Base-by-base conservation (phyloP, 1,140 invertebrate genomes). In the Oppia nitens region DNA sequence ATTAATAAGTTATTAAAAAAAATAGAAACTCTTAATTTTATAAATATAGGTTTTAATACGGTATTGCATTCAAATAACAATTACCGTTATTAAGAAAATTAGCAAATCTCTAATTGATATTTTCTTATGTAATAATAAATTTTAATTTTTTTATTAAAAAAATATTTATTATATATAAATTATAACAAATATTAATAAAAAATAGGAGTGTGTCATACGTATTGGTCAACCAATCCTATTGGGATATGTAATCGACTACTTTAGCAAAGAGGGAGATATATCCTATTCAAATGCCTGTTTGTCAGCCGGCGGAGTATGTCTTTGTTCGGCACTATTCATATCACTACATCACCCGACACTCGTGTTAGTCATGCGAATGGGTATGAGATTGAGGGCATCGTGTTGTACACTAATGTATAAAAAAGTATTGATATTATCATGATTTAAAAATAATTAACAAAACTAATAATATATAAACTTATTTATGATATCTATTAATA, bases 291-390 rank as follows among this genome's bases (percentile, higher is more conserved):
- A 61, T 12, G 21, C 55, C 1, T 57, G 57, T 6, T 53, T 61
- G 9, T 51, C 29, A 28, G 61, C 56, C 1, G 61, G 57, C 14
- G 48, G 48, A 12, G 64, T 65, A 4, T 65, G 63, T 29, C 53
- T 65, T 2, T 20, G 62, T 3, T 60, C 63, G 3, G 75, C 82
- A 0, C 62, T 86, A 48, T 80, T 82, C 62, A 78, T 82, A 12
- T 71, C 88, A 32, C 72, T 82, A 1, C 77, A 81, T 64, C 86
- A 93, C 73, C 80, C 81, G 2, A 85, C 83, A 66, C 82, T 89
- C 74, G n/a, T 51, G 4, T 24, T 21, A 11, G 40, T 40, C 17
- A 50, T 50, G 40, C n/a, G 23, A 50, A 21, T 71, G 26, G 6
- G 59, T 53, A 62, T 78, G 75, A 64, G 71, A 61, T 68, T 79